Evolutionary conservation across 2,888 invertebrate genomes (phyloP).

Genomic region (Drosophila heteroneura): DNA sequence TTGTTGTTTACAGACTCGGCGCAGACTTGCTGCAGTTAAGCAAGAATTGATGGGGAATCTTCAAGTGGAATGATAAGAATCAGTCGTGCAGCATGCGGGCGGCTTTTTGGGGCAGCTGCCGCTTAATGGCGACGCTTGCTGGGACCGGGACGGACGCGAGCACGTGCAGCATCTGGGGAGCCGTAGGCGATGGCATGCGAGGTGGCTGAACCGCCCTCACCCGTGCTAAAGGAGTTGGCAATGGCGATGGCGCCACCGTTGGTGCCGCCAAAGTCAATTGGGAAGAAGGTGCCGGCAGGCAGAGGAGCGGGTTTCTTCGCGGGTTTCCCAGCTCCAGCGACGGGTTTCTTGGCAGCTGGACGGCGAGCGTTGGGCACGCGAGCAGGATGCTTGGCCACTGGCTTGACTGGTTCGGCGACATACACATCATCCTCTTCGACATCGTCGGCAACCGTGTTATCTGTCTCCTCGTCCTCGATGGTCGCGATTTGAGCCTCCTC

Average conservation of each 20-base stretch:
- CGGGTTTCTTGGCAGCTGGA: conserved; percentile 72
- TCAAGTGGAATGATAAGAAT: conserved; percentile 45
- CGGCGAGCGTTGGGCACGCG: conserved; percentile 82
- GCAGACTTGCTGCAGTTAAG: conserved; percentile 30
- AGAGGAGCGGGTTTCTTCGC: conserved; percentile 71
- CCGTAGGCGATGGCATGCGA: conserved; percentile 85
- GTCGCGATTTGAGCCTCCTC: conserved; percentile 64
- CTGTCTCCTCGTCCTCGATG: conserved; percentile 72
- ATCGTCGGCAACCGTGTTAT: conserved; percentile 71
- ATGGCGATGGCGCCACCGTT: conserved; percentile 85
- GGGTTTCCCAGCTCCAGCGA: conserved; percentile 57
- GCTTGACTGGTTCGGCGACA: conserved; percentile 59
- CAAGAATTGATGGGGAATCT: conserved; percentile 38
- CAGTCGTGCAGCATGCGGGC: conserved; percentile 41
- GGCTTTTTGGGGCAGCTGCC: background rate
- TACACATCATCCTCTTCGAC: conserved; percentile 75
- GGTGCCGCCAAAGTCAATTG: conserved; percentile 84
- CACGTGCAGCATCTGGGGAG: conserved; percentile 81
- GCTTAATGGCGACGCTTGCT: conserved; percentile 76
- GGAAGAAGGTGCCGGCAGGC: conserved; percentile 85
- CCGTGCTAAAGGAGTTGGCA: conserved; percentile 85
- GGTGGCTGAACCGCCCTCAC: conserved; percentile 85
- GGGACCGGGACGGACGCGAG: conserved; percentile 76
- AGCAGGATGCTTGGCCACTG: conserved; percentile 70
- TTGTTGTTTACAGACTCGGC: conserved; percentile 51